Evolutionary conservation across 2,797 vertebrate genomes (phyloP), one percentile per base, ranked within the genome.

Genomic region (Sarcoramphus papa): DNA sequence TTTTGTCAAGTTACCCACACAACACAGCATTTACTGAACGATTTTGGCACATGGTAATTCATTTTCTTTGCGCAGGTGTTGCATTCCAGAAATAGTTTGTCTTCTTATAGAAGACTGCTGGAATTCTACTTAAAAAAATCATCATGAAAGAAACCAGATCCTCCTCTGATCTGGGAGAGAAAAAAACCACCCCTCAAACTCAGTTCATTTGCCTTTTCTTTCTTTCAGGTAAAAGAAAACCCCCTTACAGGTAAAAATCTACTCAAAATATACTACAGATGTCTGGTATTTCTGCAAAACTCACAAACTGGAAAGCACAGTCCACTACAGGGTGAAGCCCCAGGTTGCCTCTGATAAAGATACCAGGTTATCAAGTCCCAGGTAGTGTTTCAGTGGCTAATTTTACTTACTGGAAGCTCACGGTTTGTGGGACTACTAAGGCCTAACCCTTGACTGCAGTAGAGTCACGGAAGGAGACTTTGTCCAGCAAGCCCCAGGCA

Each of bases 61-160:
- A 90, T 95, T 96, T 96, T 97, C 95, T 95, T 88, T 81, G 94
- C 33, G 56, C 97, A 98, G 97, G 97, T 97, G 96, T 81, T 96
- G 96, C 96, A 98, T 98, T 98, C 97, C 97, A 98, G 92, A 97
- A 95, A 97, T 97, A 96, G 47, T 97, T 97, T 97, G 95, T 95
- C 92, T 96, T 92, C 94, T 95, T 72, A 75, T 8, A 97, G 97
- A 98, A 96, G 91, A 95, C 45, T 95, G 85, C 69, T 97, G 93
- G 96, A 98, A 98, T 98, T 97, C 93, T 89, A 95, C 90, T 97
- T 95, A 54, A 83, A 57, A 81, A 81, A 72, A 76, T 64, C 64
- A 68, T 91, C 67, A 57, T 69, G 79, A 94, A 95, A 95, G 85
- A 97, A 96, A 94, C 43, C 85, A 95, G 77, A 94, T 90, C 75